Evolutionary conservation across 2,888 invertebrate species (phyloP), one percentile per base, ranked within the genome.

Genomic region (Pyrgus malvae): DNA sequence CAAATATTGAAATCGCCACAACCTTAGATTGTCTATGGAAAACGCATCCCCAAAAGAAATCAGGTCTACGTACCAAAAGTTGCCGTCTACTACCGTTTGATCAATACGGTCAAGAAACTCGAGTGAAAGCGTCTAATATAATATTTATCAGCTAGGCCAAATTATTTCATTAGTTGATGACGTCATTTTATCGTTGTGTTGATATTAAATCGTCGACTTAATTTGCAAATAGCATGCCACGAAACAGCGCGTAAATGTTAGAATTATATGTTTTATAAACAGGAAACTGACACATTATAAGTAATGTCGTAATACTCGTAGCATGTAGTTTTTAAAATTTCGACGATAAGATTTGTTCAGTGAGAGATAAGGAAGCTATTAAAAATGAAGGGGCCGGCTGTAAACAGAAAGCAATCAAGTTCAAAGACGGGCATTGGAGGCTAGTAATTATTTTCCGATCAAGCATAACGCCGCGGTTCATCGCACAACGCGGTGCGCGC

Each of bases 391-490:
- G 29, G 31, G 29, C 31, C 29, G 44, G 29, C 19, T 44, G 31
- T 12, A 8, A 51, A 27, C 33, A 14, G 37, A 35, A 38, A 21
- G 42, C 42, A 44, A 46, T 46, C 55, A 58, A 58, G 58, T 58
- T 55, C 55, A 55, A 55, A 58, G 55, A 42, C 57, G 46, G 55
- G 12, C 16, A 25, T 44, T 11, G 37, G 27, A 50, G 21, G 50
- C 31, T 38, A 14, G 55, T 51, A 48, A 58, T 55, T 55, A 51
- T 48, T 17, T 29, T 12, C 27, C 50, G 48, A 48, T 51, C 46
- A 51, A 58, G 50, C 55, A 48, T 55, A 55, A 58, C 37, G 38
- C 25, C 35, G 55, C 35, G 46, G 42, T 51, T 58, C 48, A 49
- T 46, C 49, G 35, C 7, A 9, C 27, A 41, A 14, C 12, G 40